Percentiles rank a stretch among this genome's conserved stretches.
These are phyloP conservation scores for Drosophila mettleri DNA, from an alignment of 2,888 invertebrate species.

Conservation along the genomic window DNA sequence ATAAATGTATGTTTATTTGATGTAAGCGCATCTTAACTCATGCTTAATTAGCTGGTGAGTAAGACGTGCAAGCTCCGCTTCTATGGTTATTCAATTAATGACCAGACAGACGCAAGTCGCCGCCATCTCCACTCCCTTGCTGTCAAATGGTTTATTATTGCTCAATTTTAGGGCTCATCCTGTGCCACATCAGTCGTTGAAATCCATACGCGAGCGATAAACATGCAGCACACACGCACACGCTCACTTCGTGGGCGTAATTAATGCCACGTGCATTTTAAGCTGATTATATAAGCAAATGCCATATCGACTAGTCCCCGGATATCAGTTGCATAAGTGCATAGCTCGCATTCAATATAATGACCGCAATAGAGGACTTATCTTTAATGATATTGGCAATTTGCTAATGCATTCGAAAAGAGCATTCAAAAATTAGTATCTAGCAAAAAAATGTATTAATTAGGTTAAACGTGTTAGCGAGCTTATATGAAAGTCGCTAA, in stretches of 20 bases:
- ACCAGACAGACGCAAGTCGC: neutral
- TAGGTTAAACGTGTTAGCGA: neutral
- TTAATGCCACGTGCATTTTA: slow-evolving; percentile 53
- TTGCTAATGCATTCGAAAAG: slow-evolving; percentile 1
- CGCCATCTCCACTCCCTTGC: neutral
- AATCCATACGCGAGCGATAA: slow-evolving; percentile 20
- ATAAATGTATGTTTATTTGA: neutral
- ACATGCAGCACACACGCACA: slow-evolving; percentile 13
- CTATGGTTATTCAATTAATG: slow-evolving; percentile 14
- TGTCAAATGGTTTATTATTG: slow-evolving; percentile 56
- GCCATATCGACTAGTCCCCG: slow-evolving; percentile 1
- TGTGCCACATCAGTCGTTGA: slow-evolving; percentile 13
- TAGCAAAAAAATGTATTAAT: neutral
- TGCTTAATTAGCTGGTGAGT: slow-evolving; percentile 32
- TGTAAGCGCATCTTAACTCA: slow-evolving; percentile 31
- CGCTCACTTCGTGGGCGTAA: slow-evolving; percentile 54
- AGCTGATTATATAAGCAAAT: slow-evolving; percentile 55
- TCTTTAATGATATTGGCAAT: slow-evolving; percentile 6
- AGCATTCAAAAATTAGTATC: neutral
- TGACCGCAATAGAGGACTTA: neutral
- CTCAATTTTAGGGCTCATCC: slow-evolving; percentile 18
- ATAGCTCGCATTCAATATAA: neutral
- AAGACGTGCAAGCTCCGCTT: neutral
- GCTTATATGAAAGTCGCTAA: neutral
- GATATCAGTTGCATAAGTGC: slow-evolving; percentile 29